These are phyloP conservation scores for Noctua comes DNA, from an alignment of 2,888 invertebrate species.

Conservation along the genomic window DNA sequence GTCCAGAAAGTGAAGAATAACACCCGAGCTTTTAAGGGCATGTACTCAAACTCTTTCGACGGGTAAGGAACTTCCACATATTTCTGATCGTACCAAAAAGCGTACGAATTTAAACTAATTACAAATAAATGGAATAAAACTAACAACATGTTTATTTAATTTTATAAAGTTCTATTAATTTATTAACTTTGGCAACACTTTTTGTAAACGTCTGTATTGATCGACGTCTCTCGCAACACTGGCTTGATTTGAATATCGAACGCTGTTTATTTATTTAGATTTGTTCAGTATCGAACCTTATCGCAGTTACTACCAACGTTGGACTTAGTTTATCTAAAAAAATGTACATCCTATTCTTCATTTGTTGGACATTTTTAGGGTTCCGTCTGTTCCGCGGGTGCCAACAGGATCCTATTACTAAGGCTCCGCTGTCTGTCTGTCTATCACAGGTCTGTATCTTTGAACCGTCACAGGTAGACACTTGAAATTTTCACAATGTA, in stretches of 20 bases:
- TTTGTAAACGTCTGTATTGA: slow-evolving; percentile 45
- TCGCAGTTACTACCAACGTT: slow-evolving; percentile 20
- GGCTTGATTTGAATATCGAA: slow-evolving; percentile 31
- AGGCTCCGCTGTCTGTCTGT: not conserved
- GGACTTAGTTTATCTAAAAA: not conserved
- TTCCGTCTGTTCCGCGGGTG: not conserved
- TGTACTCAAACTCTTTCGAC: slow-evolving; percentile 67
- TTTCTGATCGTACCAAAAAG: slow-evolving; percentile 81
- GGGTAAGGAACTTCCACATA: slow-evolving; percentile 79
- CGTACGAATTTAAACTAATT: slow-evolving; percentile 72
- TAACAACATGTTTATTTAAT: slow-evolving; percentile 55
- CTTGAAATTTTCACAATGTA: not conserved
- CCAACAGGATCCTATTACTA: not conserved
- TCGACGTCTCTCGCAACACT: slow-evolving; percentile 44
- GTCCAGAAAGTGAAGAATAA: slow-evolving; percentile 83
- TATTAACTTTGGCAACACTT: slow-evolving; percentile 20
- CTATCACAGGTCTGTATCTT: not conserved
- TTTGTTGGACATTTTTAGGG: not conserved
- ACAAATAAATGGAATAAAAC: slow-evolving; percentile 77
- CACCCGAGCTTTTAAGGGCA: slow-evolving; percentile 78
- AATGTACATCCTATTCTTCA: not conserved
- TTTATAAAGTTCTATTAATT: slow-evolving; percentile 5
- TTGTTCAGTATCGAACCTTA: slow-evolving; percentile 27
- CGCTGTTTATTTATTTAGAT: slow-evolving; percentile 43
- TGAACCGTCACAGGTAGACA: not conserved